Percentiles rank a stretch among this genome's conserved stretches.
phyloP scores from a whole-genome alignment of 2,888 invertebrate species.

The Geophilus truncorum region DNA sequence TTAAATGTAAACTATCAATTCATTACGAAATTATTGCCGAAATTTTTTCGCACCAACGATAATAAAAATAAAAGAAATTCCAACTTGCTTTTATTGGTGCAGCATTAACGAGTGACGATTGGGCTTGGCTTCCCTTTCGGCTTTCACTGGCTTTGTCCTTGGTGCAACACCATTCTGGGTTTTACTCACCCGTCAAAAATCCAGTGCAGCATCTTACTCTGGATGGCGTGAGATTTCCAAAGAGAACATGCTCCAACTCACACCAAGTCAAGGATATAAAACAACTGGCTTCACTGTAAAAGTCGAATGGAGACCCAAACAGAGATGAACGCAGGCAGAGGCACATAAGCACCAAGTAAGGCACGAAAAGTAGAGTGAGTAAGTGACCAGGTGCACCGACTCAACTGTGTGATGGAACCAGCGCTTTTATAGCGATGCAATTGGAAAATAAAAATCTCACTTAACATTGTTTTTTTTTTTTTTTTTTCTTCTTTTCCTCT shows the following conservation, averaged over 20 bases:
- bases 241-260: neutral
- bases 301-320: neutral
- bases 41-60: neutral
- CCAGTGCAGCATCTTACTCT: neutral
- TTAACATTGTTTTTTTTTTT: neutral
- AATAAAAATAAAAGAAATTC: neutral
- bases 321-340: neutral
- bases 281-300: slow-evolving; percentile 1
- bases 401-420: neutral
- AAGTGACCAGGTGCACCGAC: neutral
- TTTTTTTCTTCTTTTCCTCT: too few relatives aligned
- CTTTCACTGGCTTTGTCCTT: neutral
- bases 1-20: neutral
- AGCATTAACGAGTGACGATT: neutral
- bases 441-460: neutral
- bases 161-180: neutral
- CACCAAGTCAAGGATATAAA: neutral
- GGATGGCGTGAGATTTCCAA: neutral
- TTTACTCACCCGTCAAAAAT: neutral
- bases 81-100: neutral
- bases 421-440: neutral
- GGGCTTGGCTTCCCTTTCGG: neutral
- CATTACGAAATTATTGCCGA: neutral
- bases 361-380: neutral
- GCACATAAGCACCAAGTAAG: neutral